phyloP scores from a whole-genome alignment of 2,797 vertebrate species.

The Anabas testudineus region DNA sequence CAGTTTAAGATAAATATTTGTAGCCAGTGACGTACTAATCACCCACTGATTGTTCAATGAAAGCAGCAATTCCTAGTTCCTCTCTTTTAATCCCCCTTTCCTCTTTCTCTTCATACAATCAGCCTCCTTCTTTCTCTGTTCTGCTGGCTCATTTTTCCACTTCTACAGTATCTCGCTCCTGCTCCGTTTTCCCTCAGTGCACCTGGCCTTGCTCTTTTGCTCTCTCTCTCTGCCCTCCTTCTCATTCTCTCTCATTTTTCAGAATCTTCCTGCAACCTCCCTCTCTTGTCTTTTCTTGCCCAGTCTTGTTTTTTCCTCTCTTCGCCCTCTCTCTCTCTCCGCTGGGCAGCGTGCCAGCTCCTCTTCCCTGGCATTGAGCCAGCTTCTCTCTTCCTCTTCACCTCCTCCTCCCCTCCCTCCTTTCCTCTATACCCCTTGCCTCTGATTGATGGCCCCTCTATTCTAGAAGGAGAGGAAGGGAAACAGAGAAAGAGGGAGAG shows the following conservation, averaged over 20 bases:
- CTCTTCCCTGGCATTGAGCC: conserved; percentile 77
- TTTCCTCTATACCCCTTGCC: conserved; percentile 69
- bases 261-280: conserved; percentile 49
- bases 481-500: conserved; percentile 60
- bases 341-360: conserved; percentile 79
- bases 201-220: conserved; percentile 56
- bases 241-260: conserved; percentile 62
- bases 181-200: conserved; percentile 58
- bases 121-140: conserved; percentile 49
- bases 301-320: conserved; percentile 53
- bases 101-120: conserved; percentile 52
- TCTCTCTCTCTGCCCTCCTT: conserved; percentile 60
- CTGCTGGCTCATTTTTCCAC: conserved; percentile 62
- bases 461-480: conserved; percentile 80
- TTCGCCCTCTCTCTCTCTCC: conserved; percentile 47
- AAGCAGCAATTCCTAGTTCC: conserved; percentile 56
- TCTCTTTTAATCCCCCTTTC: conserved; percentile 43
- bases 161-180: conserved; percentile 53
- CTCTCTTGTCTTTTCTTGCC: conserved; percentile 62
- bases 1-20: conserved; percentile 85
- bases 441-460: conserved; percentile 86
- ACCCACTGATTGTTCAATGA: conserved; percentile 79
- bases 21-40: conserved; percentile 79
- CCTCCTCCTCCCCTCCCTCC: conserved; percentile 51
- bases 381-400: conserved; percentile 66